Percentiles rank a stretch among this genome's conserved stretches.
phyloP scores from a whole-genome alignment of 2,113 vertebrate species.

The Panthera uncia region DNA sequence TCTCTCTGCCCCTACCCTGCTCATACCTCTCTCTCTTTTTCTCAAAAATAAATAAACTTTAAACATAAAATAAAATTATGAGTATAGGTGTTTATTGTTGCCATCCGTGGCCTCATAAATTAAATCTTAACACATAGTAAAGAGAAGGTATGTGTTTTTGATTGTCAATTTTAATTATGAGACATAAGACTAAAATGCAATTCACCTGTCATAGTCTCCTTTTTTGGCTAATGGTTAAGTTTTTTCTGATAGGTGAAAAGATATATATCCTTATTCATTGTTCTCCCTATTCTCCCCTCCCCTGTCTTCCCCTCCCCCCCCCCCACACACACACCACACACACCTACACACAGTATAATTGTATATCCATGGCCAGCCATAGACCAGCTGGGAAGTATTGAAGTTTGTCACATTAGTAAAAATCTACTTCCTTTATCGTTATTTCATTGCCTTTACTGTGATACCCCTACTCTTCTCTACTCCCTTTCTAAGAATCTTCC shows the following conservation, averaged over 20 bases:
- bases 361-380: neutral
- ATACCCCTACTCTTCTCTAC: neutral
- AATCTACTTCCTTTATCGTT: neutral
- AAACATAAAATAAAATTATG: neutral
- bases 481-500: neutral
- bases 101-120: neutral
- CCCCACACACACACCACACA: neutral
- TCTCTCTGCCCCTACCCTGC: neutral
- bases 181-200: neutral
- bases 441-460: neutral
- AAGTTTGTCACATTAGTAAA: neutral
- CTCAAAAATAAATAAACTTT: neutral
- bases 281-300: neutral
- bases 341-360: neutral
- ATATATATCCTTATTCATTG: neutral
- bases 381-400: neutral
- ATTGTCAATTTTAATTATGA: neutral
- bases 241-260: neutral
- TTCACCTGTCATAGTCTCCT: neutral
- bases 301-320: too few relatives aligned
- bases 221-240: neutral
- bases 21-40: neutral
- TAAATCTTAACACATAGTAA: neutral
- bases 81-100: neutral
- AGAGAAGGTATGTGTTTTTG: neutral